A percentile compares a stretch with the other conserved stretches of the same genome.
phyloP scores from a whole-genome alignment of 1,140 invertebrate species.

The Drosophila santomea region DNA sequence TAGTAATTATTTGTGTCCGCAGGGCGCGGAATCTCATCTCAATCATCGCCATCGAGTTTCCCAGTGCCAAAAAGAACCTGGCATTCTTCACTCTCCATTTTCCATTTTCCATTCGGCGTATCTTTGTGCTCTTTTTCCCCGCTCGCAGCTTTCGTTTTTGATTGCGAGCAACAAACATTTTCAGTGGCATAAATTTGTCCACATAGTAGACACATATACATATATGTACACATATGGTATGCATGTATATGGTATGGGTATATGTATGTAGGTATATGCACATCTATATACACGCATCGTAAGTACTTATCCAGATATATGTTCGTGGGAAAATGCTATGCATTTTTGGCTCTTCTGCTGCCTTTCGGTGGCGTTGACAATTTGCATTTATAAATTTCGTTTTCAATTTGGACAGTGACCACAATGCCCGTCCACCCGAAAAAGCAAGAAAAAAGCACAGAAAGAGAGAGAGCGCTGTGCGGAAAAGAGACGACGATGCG shows the following conservation, averaged over 20 bases:
- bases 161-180: slow-evolving; percentile 32
- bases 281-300: too few relatives aligned
- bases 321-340: slow-evolving; percentile 9
- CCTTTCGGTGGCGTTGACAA: slow-evolving; percentile 55
- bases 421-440: background rate
- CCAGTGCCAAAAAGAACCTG: slow-evolving; percentile 3
- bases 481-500: background rate
- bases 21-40: background rate
- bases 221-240: too few relatives aligned
- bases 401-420: slow-evolving; percentile 59
- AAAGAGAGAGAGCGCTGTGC: background rate
- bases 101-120: background rate
- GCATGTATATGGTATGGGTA: background rate
- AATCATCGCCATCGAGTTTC: slow-evolving; percentile 18
- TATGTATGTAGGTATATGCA: background rate
- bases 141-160: slow-evolving; percentile 37
- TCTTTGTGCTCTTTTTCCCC: slow-evolving; percentile 10
- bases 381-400: slow-evolving; percentile 76
- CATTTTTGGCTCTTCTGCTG: slow-evolving; percentile 12
- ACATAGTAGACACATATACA: slow-evolving; percentile 1
- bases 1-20: slow-evolving; percentile 13
- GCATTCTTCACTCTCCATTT: slow-evolving; percentile 1
- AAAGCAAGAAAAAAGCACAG: background rate
- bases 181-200: slow-evolving; percentile 38
- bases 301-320: slow-evolving; percentile 21